Conservation (phyloP, 2,797 vertebrate species). For the Poliocrania exsul region DNA sequence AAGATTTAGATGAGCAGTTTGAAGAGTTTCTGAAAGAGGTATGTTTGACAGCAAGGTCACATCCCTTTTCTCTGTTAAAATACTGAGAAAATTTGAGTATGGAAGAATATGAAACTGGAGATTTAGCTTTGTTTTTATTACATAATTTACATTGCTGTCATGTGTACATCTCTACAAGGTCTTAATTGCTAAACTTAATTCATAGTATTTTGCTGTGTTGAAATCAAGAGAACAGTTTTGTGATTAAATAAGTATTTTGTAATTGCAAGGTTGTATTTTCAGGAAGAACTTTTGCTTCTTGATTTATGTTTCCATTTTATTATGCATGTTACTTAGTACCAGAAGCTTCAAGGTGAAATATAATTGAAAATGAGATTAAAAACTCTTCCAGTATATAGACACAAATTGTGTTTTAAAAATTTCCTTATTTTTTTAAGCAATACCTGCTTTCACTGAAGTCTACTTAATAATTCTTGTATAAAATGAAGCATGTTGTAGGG, state of each 20-base stretch:
- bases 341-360: neutral
- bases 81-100: neutral
- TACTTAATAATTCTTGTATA: neutral
- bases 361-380: neutral
- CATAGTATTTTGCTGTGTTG: neutral
- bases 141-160: neutral
- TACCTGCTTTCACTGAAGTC: neutral
- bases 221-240: neutral
- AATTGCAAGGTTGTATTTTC: neutral
- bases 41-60: constrained; percentile 26
- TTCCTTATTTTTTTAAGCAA: neutral
- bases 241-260: neutral
- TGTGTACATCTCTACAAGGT: neutral
- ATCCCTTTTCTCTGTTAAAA: neutral
- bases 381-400: neutral
- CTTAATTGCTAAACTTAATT: neutral
- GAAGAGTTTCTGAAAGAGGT: constrained; percentile 96
- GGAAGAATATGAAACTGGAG: neutral
- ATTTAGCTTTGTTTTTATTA: neutral
- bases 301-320: neutral
- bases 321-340: neutral
- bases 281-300: neutral
- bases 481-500: neutral
- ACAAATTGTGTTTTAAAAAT: neutral
- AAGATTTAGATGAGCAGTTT: constrained; percentile 92